Evolutionary conservation across 2,888 invertebrate species (phyloP), one percentile per base, ranked within the genome.

Genomic region (Opisthograptis luteolata): DNA sequence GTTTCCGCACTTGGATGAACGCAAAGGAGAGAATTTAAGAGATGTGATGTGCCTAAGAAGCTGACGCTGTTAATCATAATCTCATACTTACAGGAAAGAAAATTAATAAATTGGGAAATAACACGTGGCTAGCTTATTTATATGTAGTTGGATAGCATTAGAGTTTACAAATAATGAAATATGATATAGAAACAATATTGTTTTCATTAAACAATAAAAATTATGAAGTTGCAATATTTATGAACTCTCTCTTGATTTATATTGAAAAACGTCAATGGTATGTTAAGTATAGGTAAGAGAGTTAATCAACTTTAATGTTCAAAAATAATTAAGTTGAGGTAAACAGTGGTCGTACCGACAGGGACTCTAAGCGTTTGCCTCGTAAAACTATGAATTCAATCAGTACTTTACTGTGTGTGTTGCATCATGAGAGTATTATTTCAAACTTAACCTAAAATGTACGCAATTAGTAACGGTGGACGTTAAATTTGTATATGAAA

Each of bases 381-480:
- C 76, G 63, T 81, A 76, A 80, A 80, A 66, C 66, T 66, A 57
- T 60, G 60, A 73, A 75, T 71, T 71, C 71, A 77, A 78, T 81
- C 69, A 73, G 69, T 69, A 64, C 66, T 79, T 70, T 64, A 68
- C 58, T 42, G 65, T 62, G 58, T n/a, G 24, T 1, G 56, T 79
- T 79, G 70, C 74, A 41, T 64, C 69, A 77, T 60, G 64, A 51
- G 56, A 32, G n/a, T n/a, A n/a, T 68, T 70, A 73, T 73, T 27
- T 72, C 69, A 68, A 70, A 66, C 25, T 24, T 22, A 8, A 22
- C 68, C 52, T 62, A 62, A 62, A 64, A 66, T 62, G 55, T 68
- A 55, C 56, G 65, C 54, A 68, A 35, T 35, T 35, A 14, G 44
- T 37, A 14, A 35, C 13, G 13, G 5, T 9, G n/a, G 13, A 28